phyloP scores from a whole-genome alignment of 1,140 invertebrate species.

The Plutomurus gul region DNA sequence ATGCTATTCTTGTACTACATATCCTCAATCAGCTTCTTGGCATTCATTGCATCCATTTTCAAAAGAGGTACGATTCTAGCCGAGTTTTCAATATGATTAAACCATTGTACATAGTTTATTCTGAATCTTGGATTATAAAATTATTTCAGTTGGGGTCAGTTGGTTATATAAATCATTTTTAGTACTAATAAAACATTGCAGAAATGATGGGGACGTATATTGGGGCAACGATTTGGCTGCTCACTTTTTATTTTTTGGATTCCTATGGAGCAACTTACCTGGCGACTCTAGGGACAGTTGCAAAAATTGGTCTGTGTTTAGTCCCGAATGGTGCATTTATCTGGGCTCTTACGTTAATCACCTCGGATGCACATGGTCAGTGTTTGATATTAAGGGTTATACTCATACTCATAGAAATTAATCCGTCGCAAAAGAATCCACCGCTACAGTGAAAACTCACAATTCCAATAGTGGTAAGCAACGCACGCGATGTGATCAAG shows the following conservation, averaged over 20 bases:
- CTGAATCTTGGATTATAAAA: too few species aligned
- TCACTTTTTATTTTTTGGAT: constrained; percentile 25
- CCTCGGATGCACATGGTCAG: not conserved
- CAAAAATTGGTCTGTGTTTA: not conserved
- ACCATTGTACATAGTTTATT: too few species aligned
- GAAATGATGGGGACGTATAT: constrained; percentile 26
- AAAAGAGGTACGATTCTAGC: constrained; percentile 19
- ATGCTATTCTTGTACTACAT: constrained; percentile 18
- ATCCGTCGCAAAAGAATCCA: too few species aligned
- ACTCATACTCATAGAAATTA: too few species aligned
- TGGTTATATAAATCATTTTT: too few species aligned
- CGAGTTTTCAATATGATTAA: not conserved
- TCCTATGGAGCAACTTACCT: not conserved
- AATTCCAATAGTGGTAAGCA: too few species aligned
- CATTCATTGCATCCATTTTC: constrained; percentile 20
- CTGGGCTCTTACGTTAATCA: not conserved
- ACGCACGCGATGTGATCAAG: too few species aligned
- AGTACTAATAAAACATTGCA: too few species aligned
- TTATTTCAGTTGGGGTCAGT: too few species aligned
- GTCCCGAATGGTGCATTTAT: constrained; percentile 34
- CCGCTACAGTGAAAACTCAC: too few species aligned
- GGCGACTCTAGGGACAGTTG: not conserved
- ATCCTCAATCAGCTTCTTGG: constrained; percentile 4
- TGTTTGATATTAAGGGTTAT: too few species aligned
- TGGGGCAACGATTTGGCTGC: constrained; percentile 25